These are phyloP conservation scores for Bradypodion ventrale DNA, from an alignment of 2,797 vertebrate genomes.

Conservation along the genomic window DNA sequence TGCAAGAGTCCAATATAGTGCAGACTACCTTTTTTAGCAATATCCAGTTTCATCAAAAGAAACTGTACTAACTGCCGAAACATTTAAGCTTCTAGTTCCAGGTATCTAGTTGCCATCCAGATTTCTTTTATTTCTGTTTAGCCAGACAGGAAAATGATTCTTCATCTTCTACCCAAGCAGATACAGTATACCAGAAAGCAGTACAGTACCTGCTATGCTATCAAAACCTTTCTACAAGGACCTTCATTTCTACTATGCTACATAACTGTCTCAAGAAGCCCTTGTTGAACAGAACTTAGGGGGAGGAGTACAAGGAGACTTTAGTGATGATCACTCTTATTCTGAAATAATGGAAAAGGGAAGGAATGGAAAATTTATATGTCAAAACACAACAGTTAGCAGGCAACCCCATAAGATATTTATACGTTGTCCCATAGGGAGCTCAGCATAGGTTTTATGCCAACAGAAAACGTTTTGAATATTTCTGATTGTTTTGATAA, in stretches of 20 bases:
- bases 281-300: no score
- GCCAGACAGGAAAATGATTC: background rate
- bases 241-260: no score
- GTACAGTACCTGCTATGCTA: no score
- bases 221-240: no score
- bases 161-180: background rate
- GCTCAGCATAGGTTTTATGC: background rate
- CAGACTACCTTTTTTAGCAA: background rate
- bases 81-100: background rate
- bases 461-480: background rate
- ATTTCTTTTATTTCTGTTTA: background rate
- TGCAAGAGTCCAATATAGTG: no score
- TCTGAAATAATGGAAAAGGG: no score
- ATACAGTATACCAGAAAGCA: no score
- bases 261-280: no score
- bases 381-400: background rate
- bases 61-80: background rate
- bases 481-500: background rate
- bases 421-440: background rate
- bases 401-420: background rate
- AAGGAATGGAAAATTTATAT: background rate
- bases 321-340: no score
- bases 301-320: background rate
- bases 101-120: background rate
- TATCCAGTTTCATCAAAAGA: background rate